Evolutionary conservation across 2,797 vertebrate species (phyloP), one percentile per base, ranked within the genome.

Genomic region (Crotalus adamanteus): DNA sequence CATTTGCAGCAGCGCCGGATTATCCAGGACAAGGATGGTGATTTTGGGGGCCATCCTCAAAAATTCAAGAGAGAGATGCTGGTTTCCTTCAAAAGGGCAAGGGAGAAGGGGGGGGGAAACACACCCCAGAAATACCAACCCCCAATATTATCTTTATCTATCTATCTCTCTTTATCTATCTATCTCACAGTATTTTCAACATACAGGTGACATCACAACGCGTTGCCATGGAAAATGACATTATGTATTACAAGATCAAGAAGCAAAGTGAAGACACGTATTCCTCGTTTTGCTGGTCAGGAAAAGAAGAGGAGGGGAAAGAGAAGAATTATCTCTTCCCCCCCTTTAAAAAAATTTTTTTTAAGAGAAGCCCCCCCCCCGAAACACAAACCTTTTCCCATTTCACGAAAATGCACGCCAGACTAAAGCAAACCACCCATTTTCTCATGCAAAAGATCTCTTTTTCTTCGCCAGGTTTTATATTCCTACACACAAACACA

Each of bases 191-290:
- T 85, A 86, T 91, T 90, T 91, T 91, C 89, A 88, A 90, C 93
- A 94, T 94, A 92, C 59, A 92, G 86, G 59, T 94, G 93, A 94
- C 93, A 94, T 94, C 93, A 94, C 60, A 89, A 91, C n/a, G 87
- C 59, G 87, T 92, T 94, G 90, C 93, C 90, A 92, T 91, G 91
- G 93, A 89, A 91, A 94, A 89, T n/a, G 55, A 91, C 93, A 92
- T 92, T 91, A 92, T 86, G 91, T 88, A 92, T 92, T 92, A 91
- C 86, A 91, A 91, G 89, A 92, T 88, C 86, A 91, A 92, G 69
- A 85, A 88, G 91, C 86, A 69, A 91, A 91, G 93, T 91, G 65
- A 73, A 94, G 69, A 83, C 26, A 94, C 89, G 57, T 83, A 94
- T 91, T 57, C 86, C 89, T 83, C 11, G 31, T 59, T 90, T 89